These are phyloP conservation scores for Macrobrachium nipponense DNA, from an alignment of 1,140 invertebrate genomes.

Conservation along the genomic window DNA sequence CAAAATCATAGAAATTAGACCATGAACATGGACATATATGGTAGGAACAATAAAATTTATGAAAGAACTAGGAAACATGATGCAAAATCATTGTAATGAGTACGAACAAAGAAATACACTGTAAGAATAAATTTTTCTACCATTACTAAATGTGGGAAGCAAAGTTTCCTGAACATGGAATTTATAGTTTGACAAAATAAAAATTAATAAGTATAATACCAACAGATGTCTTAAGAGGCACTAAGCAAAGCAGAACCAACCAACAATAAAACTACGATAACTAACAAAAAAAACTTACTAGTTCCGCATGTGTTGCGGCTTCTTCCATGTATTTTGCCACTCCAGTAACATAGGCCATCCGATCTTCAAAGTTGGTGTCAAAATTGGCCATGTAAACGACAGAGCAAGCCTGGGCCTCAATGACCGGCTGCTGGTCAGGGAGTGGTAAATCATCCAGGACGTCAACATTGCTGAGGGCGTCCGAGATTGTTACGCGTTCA, in stretches of 20 bases:
- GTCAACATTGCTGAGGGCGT: slow-evolving; percentile 98
- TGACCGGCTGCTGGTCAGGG: slow-evolving; percentile 97
- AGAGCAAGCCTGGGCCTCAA: slow-evolving; percentile 97
- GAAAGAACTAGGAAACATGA: too few species aligned
- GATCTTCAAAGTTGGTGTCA: slow-evolving; percentile 97
- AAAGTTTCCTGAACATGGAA: too few species aligned
- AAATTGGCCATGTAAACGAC: slow-evolving; percentile 96
- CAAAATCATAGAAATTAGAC: neutral
- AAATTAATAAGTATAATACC: too few species aligned
- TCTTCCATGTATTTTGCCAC: slow-evolving; percentile 99
- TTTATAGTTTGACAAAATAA: too few species aligned
- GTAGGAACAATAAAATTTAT: too few species aligned
- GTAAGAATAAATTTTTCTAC: neutral
- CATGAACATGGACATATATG: too few species aligned
- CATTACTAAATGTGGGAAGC: neutral
- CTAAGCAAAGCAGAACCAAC: too few species aligned
- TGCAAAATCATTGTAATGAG: too few species aligned
- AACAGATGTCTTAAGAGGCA: too few species aligned
- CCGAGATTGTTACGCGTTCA: slow-evolving; percentile 92
- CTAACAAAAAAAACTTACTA: slow-evolving; percentile 74
- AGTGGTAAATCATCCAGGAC: slow-evolving; percentile 96
- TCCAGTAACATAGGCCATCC: slow-evolving; percentile 98
- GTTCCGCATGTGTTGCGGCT: slow-evolving; percentile 96
- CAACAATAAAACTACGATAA: neutral
- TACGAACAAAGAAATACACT: too few species aligned